Percentiles rank a stretch among this genome's conserved stretches.
Conservation (phyloP, 2,888 invertebrate species). For the Steromphala cineraria region DNA sequence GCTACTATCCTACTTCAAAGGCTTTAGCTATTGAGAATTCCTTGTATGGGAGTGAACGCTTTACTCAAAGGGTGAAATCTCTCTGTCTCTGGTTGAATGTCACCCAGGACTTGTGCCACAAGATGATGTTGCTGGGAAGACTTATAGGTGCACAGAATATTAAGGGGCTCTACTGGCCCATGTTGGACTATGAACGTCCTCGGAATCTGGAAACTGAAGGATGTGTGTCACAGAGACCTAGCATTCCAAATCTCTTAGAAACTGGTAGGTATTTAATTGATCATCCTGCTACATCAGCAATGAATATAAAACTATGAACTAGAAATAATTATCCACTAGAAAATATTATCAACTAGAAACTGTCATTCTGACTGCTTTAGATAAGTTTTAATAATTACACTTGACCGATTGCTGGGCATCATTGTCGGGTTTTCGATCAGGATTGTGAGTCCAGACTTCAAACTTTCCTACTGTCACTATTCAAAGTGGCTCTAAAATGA, state of each 20-base stretch:
- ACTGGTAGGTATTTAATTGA: not conserved
- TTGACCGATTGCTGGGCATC: no score
- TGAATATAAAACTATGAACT: no score
- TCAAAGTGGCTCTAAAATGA: no score
- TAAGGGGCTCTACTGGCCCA: slow-evolving; percentile 69
- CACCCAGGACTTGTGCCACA: slow-evolving; percentile 88
- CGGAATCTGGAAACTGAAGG: slow-evolving; percentile 27
- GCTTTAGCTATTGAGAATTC: slow-evolving; percentile 87
- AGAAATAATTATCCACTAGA: no score
- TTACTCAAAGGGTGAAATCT: slow-evolving; percentile 84
- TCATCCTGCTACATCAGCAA: no score
- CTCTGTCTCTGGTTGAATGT: slow-evolving; percentile 95
- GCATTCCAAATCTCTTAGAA: slow-evolving; percentile 54
- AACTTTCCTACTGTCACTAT: no score
- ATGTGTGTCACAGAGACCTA: slow-evolving; percentile 32
- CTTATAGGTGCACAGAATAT: slow-evolving; percentile 67
- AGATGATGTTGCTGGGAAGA: slow-evolving; percentile 81
- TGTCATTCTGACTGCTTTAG: no score
- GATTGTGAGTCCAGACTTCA: no score
- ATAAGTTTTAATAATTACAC: no score
- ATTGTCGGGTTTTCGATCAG: no score
- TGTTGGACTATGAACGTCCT: slow-evolving; percentile 62
- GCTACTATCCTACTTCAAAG: slow-evolving; percentile 88
- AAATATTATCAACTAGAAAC: no score
- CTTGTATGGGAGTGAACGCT: slow-evolving; percentile 81